phyloP scores from a whole-genome alignment of 2,797 vertebrate genomes.

The Cirrhinus molitorella region DNA sequence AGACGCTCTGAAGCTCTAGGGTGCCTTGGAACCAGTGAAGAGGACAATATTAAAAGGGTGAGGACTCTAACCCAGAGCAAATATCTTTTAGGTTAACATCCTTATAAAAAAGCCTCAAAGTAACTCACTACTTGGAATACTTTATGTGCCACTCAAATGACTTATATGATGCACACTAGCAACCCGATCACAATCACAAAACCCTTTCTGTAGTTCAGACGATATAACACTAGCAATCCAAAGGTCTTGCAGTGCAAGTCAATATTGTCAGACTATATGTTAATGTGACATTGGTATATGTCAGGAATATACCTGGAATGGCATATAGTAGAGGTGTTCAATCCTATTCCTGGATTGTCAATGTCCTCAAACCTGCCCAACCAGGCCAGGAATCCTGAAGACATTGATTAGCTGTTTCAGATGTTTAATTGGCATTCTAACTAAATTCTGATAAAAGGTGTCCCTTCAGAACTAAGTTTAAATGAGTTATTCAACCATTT shows the following conservation, averaged over 20 bases:
- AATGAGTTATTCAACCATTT: not conserved
- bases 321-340: not conserved
- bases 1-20: constrained; percentile 96
- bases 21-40: constrained; percentile 82
- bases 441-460: too few relatives aligned
- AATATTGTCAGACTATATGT: not conserved
- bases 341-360: not conserved
- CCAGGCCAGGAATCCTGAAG: too few relatives aligned
- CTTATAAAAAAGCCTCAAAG: too few relatives aligned
- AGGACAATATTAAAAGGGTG: constrained; percentile 87
- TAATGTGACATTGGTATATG: not conserved
- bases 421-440: not conserved
- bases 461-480: not conserved
- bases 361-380: too few relatives aligned
- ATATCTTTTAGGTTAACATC: not conserved
- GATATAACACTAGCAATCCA: not conserved
- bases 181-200: not conserved
- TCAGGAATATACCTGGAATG: not conserved
- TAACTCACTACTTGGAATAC: not conserved
- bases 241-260: too few relatives aligned
- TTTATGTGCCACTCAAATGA: not conserved
- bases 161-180: not conserved
- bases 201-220: not conserved
- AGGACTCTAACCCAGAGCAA: constrained; percentile 52
- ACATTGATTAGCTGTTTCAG: not conserved